Percentiles rank a stretch among this genome's conserved stretches.
phyloP scores from a whole-genome alignment of 2,888 invertebrate species.

The Yponomeuta evonymella region DNA sequence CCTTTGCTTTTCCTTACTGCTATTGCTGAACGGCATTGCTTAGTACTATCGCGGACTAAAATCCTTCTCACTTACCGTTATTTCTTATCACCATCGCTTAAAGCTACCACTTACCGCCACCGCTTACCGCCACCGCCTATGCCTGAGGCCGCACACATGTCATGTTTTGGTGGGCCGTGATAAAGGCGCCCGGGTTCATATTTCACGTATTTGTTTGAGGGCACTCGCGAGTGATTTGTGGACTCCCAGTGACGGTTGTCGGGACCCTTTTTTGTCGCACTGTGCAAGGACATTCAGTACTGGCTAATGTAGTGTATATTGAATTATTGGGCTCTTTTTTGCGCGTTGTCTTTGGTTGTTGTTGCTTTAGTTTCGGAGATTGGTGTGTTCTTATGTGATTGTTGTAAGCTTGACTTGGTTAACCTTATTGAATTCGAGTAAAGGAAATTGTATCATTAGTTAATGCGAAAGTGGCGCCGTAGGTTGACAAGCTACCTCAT shows the following conservation, averaged over 20 bases:
- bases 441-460: too few species aligned
- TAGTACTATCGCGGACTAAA: too few species aligned
- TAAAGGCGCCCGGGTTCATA: conserved; percentile 50
- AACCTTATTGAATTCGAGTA: too few species aligned
- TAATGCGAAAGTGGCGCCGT: too few species aligned
- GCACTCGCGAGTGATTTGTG: conserved; percentile 46
- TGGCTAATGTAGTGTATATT: conserved; percentile 1
- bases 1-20: too few species aligned
- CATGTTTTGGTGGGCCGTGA: conserved; percentile 46
- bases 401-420: too few species aligned
- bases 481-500: too few species aligned
- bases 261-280: conserved; percentile 31
- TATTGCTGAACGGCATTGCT: too few species aligned
- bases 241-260: conserved; percentile 36
- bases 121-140: conserved; percentile 18
- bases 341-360: neutral
- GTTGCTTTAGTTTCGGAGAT: neutral
- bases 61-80: too few species aligned
- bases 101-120: too few species aligned
- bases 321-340: neutral
- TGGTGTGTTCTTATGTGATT: too few species aligned
- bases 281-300: neutral
- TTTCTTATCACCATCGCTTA: too few species aligned
- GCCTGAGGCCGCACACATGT: conserved; percentile 41
- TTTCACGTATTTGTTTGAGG: conserved; percentile 58